Conservation (phyloP, 2,113 vertebrate species). For the Alces alces region DNA sequence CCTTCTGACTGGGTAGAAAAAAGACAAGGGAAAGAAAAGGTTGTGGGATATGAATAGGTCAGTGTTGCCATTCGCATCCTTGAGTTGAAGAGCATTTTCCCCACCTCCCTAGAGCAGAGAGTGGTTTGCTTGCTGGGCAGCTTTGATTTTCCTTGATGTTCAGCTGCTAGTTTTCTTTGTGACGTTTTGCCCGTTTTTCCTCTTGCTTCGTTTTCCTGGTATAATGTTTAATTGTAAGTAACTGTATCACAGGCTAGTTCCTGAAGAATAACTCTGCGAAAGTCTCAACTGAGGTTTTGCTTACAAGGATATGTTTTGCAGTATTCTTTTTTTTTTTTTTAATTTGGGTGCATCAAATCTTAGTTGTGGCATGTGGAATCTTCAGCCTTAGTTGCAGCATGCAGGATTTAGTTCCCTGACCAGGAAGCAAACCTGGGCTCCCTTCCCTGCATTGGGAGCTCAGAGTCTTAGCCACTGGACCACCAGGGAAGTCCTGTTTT, state of each 20-base stretch:
- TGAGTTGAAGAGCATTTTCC: neutral
- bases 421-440: neutral
- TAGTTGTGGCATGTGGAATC: neutral
- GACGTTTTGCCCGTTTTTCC: neutral
- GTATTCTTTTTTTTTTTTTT: neutral
- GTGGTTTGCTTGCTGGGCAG: neutral
- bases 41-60: neutral
- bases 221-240: conserved; percentile 19
- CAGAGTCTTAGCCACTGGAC: neutral
- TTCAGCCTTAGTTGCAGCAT: neutral
- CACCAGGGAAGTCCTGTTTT: neutral
- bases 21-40: neutral
- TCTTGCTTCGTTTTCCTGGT: conserved; percentile 11
- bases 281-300: neutral
- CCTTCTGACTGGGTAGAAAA: neutral
- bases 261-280: neutral
- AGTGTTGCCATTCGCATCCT: neutral
- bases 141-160: neutral
- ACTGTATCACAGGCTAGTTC: neutral
- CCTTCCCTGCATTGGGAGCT: neutral
- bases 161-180: neutral
- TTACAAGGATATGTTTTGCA: neutral
- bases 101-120: neutral
- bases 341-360: neutral
- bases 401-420: neutral